Conservation (phyloP, 1,140 invertebrate species). For the Laupala kohalensis region DNA sequence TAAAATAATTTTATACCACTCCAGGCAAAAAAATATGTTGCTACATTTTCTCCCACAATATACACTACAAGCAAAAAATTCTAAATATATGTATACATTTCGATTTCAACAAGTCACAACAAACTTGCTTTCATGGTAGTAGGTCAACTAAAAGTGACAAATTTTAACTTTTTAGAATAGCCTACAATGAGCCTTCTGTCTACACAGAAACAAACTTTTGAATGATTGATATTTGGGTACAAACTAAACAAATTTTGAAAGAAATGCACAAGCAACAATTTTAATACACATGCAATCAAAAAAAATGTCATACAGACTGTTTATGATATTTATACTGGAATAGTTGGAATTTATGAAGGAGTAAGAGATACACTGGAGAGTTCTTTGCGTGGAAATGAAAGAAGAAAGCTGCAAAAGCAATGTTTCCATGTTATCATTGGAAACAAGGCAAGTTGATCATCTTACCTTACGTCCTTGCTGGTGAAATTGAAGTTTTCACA, state of each 20-base stretch:
- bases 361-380: conserved; percentile 2
- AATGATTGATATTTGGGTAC: background rate
- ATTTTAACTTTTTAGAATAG: background rate
- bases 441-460: background rate
- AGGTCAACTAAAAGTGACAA: background rate
- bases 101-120: too few relatives aligned
- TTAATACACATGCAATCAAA: background rate
- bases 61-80: too few relatives aligned
- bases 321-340: background rate
- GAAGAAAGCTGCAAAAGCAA: background rate
- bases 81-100: too few relatives aligned
- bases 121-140: background rate
- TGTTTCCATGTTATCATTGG: background rate
- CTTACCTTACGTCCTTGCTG: conserved; percentile 7
- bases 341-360: background rate
- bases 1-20: too few relatives aligned
- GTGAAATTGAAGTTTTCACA: background rate
- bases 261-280: background rate
- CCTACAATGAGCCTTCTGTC: background rate
- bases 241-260: background rate
- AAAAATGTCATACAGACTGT: background rate
- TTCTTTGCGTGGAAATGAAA: conserved; percentile 18
- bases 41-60: too few relatives aligned
- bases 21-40: too few relatives aligned
- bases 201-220: background rate